Evolutionary conservation across 1,140 invertebrate species (phyloP), one percentile per base, ranked within the genome.

Genomic region (Coenobita brevimanus): DNA sequence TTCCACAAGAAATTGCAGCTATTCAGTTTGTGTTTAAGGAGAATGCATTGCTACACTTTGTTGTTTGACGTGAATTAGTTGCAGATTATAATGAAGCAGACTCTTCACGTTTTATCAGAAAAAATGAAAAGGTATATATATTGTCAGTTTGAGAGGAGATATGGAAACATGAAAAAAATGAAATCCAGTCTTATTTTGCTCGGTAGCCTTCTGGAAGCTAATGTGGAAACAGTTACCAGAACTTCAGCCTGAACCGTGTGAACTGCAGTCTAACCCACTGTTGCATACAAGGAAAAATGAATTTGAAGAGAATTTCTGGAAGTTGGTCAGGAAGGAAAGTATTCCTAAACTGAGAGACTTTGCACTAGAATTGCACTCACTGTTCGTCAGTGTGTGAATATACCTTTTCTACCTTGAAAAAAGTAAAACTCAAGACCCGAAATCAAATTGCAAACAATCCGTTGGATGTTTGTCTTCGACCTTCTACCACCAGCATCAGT

Each of bases 151-250:
- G 60, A 82, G 21, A 82, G n/a, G 3, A 62, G 30, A 64, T 64
- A 38, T 24, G 24, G 30, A 82, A 60, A 82, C 43, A 4, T 33
- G 27, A 50, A 82, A 10, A 81, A 60, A 62, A 4, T 60, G 54
- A 81, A 82, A n/a, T 60, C 6, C 57, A 41, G 27, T 82, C 60
- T 67, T 82, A 15, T 82, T 1, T 82, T 69, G 71, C 27, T 82
- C 46, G 71, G 71, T 38, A 69, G 27, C 54, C 80, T 43, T 13
- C 43, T 82, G 64, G 36, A 69, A 46, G 80, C 27, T 67, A 82
- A 69, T 82, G 60, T 82, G 80, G 62, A 69, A 46, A 27, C 80
- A 82, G 33, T 82, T 69, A 69, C 60, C 80, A 82, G 62, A 82
- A 67, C 62, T 82, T 82, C 80, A 69, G 80, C 64, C 71, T 82